A percentile compares a stretch with the other conserved stretches of the same genome.
These are phyloP conservation scores for Laspeyria flexula DNA, from an alignment of 2,888 invertebrate species.

Conservation along the genomic window DNA sequence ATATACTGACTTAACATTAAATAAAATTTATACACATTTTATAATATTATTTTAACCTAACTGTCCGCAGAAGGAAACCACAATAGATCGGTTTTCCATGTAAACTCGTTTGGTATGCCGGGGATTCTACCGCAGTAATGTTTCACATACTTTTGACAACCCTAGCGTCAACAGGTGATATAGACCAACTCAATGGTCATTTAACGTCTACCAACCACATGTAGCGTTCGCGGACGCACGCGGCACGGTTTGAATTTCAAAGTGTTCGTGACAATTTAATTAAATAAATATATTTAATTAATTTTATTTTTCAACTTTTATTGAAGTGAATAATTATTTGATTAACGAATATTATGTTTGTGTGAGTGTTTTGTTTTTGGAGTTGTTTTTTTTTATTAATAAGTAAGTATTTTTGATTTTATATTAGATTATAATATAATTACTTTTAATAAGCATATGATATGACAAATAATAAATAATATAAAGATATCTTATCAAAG, in stretches of 20 bases:
- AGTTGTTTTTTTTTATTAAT: constrained; percentile 23
- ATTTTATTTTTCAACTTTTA: neutral
- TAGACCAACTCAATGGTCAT: constrained; percentile 64
- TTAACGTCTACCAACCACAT: constrained; percentile 68
- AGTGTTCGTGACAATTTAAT: constrained; percentile 46
- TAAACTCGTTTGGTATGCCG: constrained; percentile 22
- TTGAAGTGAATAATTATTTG: constrained; percentile 11
- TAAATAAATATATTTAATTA: constrained; percentile 29
- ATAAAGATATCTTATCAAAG: no score
- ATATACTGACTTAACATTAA: no score
- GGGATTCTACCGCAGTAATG: constrained; percentile 27
- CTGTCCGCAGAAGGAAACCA: neutral
- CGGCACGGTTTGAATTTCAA: constrained; percentile 57
- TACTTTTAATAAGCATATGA: no score
- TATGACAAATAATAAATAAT: no score
- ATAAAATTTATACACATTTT: no score
- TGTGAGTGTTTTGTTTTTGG: constrained; percentile 32
- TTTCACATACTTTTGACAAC: constrained; percentile 30
- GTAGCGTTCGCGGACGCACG: constrained; percentile 64
- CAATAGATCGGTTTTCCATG: constrained; percentile 6
- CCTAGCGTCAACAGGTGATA: constrained; percentile 58
- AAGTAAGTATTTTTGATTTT: constrained; percentile 27
- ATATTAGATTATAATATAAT: neutral
- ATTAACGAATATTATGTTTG: constrained; percentile 16
- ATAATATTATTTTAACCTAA: no score